phyloP scores from a whole-genome alignment of 37 sponge, comb jelly and placozoan genomes.

The Hexactinellida sp. region DNA sequence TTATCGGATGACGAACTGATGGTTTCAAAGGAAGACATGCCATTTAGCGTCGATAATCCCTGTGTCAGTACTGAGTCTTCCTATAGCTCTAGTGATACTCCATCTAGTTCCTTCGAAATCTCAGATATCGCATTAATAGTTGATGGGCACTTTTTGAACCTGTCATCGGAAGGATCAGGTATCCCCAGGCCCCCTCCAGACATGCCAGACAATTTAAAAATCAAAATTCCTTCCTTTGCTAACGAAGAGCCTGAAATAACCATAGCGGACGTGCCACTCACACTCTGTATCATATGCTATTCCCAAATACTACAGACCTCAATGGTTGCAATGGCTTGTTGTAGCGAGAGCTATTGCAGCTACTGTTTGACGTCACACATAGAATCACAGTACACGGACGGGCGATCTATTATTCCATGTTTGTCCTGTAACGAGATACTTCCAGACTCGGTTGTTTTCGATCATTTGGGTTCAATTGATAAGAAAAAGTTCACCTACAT shows the following conservation, averaged over 20 bases:
- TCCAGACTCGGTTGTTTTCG: not conserved
- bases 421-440: not conserved
- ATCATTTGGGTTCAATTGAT: not conserved
- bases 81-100: not conserved
- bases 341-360: not conserved
- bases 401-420: not conserved
- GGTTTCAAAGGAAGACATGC: not conserved
- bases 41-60: not conserved
- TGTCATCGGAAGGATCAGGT: not conserved
- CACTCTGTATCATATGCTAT: not conserved
- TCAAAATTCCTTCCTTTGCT: not conserved
- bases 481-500: conserved; percentile 10
- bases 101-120: not conserved
- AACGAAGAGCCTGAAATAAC: not conserved
- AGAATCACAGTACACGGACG: not conserved
- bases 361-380: not conserved
- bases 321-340: not conserved
- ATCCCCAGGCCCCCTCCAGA: not conserved
- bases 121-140: not conserved
- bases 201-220: not conserved
- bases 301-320: not conserved
- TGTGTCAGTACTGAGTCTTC: not conserved
- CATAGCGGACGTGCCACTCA: not conserved
- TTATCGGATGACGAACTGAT: not conserved
- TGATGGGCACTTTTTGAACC: not conserved